Evolutionary conservation across 2,797 vertebrate species (phyloP), one percentile per base, ranked within the genome.

Genomic region (Macropodus opercularis): DNA sequence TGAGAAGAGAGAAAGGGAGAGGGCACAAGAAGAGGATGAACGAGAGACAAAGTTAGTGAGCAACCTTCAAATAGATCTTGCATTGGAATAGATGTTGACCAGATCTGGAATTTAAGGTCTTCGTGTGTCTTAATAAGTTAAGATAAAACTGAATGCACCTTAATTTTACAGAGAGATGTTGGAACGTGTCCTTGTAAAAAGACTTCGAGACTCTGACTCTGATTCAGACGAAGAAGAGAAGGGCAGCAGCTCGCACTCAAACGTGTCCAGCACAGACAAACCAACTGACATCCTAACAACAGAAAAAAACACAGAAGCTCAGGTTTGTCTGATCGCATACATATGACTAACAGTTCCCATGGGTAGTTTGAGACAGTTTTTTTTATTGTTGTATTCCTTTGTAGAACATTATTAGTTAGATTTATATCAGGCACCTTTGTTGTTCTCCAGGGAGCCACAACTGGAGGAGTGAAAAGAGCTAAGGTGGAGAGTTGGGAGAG

Each of bases 11-110:
- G 92, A 93, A 50, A 91, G 22, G 41, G 87, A 88, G 60, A 89
- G 66, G 24, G 93, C 95, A 77, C 87, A 92, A 67, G 96, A 97
- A 50, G 96, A 98, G 51, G 97, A 98, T 0, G 95, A 98, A 59
- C 79, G 80, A 5, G 96, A 98, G 84, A 93, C 93, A 2, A 95
- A 92, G 96, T 97, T 79, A 91, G 94, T 75, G 8, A 13, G 4
- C 14, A 27, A 44, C 14, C 3, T 13, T 43, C 0, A 24, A 36
- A 32, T 7, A 15, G 3, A 61, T 6, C 43, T n/a, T 9, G 11
- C 9, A 31, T 3, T 2, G 4, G 18, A 2, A 14, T 14, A 5
- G 6, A 9, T 6, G 8, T 2, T 23, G 40, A 23, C 21, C 13
- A 18, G 7, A 23, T 14, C 23, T 3, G 8, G n/a, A n/a, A 38